These are phyloP conservation scores for Tachyglossus aculeatus DNA, from an alignment of 2,797 vertebrate species.

Conservation along the genomic window DNA sequence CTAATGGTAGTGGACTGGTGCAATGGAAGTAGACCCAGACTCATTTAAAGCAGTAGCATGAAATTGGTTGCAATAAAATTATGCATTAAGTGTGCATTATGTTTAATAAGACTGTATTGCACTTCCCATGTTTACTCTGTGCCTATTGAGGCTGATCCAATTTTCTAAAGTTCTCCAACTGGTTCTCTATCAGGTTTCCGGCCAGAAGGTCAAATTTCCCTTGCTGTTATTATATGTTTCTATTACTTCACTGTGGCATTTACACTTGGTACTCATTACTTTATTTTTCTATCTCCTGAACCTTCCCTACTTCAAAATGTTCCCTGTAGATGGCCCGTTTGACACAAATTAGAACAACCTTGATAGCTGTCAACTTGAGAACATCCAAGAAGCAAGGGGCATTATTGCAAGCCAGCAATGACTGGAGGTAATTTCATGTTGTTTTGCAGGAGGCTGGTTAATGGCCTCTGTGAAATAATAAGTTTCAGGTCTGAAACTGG, in stretches of 20 bases:
- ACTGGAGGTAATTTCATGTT: constrained; percentile 70
- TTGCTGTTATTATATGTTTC: constrained; percentile 77
- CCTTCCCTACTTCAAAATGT: constrained; percentile 67
- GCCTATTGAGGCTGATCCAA: constrained; percentile 79
- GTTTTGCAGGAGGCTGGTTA: constrained; percentile 67
- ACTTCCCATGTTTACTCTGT: constrained; percentile 82
- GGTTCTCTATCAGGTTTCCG: constrained; percentile 75
- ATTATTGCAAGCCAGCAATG: constrained; percentile 63
- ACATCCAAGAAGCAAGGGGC: constrained; percentile 54
- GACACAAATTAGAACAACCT: constrained; percentile 71
- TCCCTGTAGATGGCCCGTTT: constrained; percentile 75
- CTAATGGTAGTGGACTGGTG: constrained; percentile 76
- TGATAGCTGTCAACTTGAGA: constrained; percentile 72
- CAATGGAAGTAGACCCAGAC: constrained; percentile 70
- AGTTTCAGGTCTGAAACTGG: constrained; percentile 61
- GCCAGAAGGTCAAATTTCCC: constrained; percentile 82
- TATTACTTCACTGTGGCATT: constrained; percentile 77
- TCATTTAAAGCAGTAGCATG: constrained; percentile 81
- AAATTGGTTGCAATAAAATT: constrained; percentile 85
- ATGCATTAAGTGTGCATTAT: constrained; percentile 84
- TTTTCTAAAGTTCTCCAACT: constrained; percentile 82
- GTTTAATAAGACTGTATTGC: constrained; percentile 80
- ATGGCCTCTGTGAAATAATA: constrained; percentile 72
- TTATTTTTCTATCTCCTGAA: constrained; percentile 66
- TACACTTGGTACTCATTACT: constrained; percentile 77